phyloP scores from a whole-genome alignment of 2,797 vertebrate genomes.

The Paramormyrops hopkinsi region DNA sequence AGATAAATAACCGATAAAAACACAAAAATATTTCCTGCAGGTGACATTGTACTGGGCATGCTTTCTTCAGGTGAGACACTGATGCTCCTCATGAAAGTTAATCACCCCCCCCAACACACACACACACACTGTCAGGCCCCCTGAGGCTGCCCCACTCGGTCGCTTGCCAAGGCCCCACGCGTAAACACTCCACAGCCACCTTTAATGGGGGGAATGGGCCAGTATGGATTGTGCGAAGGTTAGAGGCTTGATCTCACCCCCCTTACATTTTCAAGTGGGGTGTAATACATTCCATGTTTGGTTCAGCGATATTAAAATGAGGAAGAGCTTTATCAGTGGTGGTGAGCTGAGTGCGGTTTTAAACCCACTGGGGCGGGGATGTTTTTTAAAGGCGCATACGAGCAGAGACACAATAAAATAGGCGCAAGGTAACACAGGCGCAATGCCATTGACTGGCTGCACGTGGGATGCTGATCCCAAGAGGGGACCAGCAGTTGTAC shows the following conservation, averaged over 20 bases:
- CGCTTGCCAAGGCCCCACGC: not conserved
- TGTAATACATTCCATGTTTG: slow-evolving; percentile 21
- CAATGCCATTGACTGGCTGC: not conserved
- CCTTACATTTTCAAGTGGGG: slow-evolving; percentile 4
- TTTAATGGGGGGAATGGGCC: not conserved
- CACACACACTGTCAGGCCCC: slow-evolving; percentile 15
- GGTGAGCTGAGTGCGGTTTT: not conserved
- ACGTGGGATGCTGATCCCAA: too few relatives aligned
- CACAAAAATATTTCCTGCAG: not conserved
- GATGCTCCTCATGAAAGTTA: not conserved
- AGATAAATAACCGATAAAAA: not conserved
- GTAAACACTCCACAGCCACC: not conserved
- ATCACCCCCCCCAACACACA: not conserved
- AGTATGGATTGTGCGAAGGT: not conserved
- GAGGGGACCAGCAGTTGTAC: not conserved
- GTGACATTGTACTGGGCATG: not conserved
- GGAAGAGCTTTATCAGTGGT: not conserved
- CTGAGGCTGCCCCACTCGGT: not conserved
- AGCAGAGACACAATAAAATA: slow-evolving; percentile 15
- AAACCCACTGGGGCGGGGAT: not conserved
- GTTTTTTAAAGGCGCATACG: slow-evolving; percentile 6
- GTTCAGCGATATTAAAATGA: slow-evolving; percentile 19
- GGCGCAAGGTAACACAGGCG: not conserved
- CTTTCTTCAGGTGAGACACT: not conserved
- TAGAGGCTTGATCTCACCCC: slow-evolving; percentile 16